Evolutionary conservation across 2,113 vertebrate genomes (phyloP), one percentile per base, ranked within the genome.

Genomic region (cat (Felis catus)): DNA sequence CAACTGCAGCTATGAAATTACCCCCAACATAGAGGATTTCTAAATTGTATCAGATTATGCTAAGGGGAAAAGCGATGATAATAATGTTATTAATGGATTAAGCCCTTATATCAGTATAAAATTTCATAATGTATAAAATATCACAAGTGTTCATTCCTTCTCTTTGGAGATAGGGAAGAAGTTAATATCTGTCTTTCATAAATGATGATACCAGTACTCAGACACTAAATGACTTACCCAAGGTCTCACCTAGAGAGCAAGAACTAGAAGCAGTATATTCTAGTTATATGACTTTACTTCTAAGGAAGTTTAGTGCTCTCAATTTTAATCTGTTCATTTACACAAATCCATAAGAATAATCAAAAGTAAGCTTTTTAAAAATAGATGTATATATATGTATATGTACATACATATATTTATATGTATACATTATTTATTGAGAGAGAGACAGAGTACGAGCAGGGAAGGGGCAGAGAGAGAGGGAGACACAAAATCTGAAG

Each of bases 1-100:
- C 71, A 96, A 95, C 84, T 80, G 33, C 33, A 97, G 81, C 39
- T 63, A 92, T 74, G 83, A 92, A 81, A 97, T 31, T 86, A 36
- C 48, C 61, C 83, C 70, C 92, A 78, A 95, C 29, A 86, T 79
- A 90, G 39, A 95, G 74, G 19, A 68, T 53, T 97, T 96, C 71
- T 93, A 39, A 51, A 94, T 39, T 53, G 3, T 48, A 81, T 87
- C 63, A 81, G 16, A 86, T 78, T 78, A 83, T 55, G 63, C 68
- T 65, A 23, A 96, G 10, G 29, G 33, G 39, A 80, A 95, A 92
- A 80, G 73, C 36, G 86, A 87, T 21, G 85, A 66, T 12, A 91
- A 66, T 68, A 70, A 55, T 81, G 27, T 19, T 73, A 70, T 68
- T 96, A 89, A 96, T 94, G 87, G 71, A 68, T 78, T 25, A 88